Conservation (phyloP, 1,140 invertebrate species). For the Nomia melanderi region DNA sequence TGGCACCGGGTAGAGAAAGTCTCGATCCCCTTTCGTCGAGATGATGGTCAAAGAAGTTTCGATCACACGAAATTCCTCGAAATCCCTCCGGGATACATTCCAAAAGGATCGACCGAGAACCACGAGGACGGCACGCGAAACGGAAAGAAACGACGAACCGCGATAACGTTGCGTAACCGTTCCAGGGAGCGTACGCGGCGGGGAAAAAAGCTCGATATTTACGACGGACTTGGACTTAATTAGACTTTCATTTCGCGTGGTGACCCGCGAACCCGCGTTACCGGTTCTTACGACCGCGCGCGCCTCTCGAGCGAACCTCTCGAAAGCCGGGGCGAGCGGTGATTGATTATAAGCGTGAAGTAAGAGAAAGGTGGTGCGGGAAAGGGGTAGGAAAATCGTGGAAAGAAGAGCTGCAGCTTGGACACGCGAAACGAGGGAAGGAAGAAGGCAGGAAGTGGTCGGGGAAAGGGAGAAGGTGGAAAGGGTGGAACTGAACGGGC, state of each 20-base stretch:
- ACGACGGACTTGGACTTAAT: slow-evolving; percentile 16
- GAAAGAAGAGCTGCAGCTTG: not conserved
- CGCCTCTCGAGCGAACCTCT: not conserved
- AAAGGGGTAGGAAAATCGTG: too few relatives aligned
- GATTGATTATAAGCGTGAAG: slow-evolving; percentile 33
- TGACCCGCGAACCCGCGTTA: slow-evolving; percentile 18
- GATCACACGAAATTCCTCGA: too few relatives aligned
- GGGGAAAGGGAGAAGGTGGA: not conserved
- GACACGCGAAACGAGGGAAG: not conserved
- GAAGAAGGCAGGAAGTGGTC: not conserved
- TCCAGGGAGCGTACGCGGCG: not conserved
- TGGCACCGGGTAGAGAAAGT: too few relatives aligned
- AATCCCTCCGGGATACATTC: too few relatives aligned
- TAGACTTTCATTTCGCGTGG: slow-evolving; percentile 23
- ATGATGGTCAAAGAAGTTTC: too few relatives aligned
- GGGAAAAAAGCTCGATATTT: slow-evolving; percentile 20
- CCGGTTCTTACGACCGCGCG: slow-evolving; percentile 2
- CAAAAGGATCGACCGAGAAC: too few relatives aligned
- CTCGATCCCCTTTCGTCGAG: too few relatives aligned
- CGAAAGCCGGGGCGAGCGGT: not conserved
- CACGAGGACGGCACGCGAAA: too few relatives aligned
- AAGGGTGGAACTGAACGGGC: not conserved
- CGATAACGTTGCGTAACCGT: not conserved
- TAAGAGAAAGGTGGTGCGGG: not conserved
- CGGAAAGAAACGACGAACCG: not conserved